Evolutionary conservation across 2,113 vertebrate genomes (phyloP), one percentile per base, ranked within the genome.

Genomic region (Apus apus): DNA sequence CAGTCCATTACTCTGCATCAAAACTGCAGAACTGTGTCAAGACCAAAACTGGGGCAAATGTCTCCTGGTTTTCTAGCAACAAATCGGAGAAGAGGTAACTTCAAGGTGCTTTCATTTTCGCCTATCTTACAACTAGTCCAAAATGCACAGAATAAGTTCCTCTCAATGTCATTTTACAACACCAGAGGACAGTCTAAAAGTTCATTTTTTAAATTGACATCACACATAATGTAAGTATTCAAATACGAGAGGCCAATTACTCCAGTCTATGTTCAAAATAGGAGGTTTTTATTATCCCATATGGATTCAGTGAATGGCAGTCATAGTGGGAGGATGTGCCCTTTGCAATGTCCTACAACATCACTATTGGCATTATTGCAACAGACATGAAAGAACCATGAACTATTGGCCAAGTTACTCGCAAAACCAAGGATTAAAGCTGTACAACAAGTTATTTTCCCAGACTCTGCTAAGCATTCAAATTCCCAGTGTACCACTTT

Each of bases 401-500:
- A 82, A 22, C 54, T 66, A 23, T 14, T 79, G 56, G 40, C 71
- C 67, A 40, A 60, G 13, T 27, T 64, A 66, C 23, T 76, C 48
- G 40, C 12, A 2, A 40, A 93, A 82, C 36, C 27, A 81, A 36
- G 43, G 62, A 60, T 48, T 89, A 90, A 89, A 91, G 36, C 26
- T 84, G 23, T 60, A 95, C 38, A 86, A 85, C 13, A 90, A 71
- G 53, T 46, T 95, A 40, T 91, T 90, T 96, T 75, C 66, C 62
- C 87, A 96, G 40, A 71, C 9, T 22, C 4, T 5, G 62, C 58
- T 77, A 96, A 93, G 40, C n/a, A 66, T 93, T 87, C 66, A 21
- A 53, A 85, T 89, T 97, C 51, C 54, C 73, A 38, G 15, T 51
- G 18, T 75, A n/a, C n/a, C 56, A 6, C 40, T 43, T 16, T 94